phyloP scores from a whole-genome alignment of 2,113 vertebrate species.

The Thymallus thymallus region DNA sequence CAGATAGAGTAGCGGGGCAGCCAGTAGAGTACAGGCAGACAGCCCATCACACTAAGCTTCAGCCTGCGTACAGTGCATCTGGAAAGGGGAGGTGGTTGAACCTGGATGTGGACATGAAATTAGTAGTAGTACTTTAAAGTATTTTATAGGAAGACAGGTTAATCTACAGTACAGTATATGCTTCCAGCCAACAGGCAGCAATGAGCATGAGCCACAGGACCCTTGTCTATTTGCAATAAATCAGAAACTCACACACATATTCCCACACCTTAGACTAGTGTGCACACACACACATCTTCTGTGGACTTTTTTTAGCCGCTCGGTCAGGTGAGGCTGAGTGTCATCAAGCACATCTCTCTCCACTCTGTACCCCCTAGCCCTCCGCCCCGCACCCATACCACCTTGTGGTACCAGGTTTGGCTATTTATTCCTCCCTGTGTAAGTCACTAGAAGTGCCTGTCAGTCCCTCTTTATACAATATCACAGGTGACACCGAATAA shows the following conservation, averaged over 20 bases:
- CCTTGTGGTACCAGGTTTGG: not conserved
- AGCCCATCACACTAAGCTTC: slow-evolving; percentile 70
- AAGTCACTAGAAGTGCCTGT: not conserved
- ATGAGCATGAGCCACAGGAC: too few relatives aligned
- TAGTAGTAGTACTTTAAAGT: not conserved
- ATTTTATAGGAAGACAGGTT: too few relatives aligned
- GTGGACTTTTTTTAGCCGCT: slow-evolving; percentile 55
- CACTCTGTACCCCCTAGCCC: slow-evolving; percentile 51
- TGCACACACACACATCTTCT: not conserved
- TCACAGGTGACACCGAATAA: not conserved
- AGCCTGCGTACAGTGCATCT: slow-evolving; percentile 79
- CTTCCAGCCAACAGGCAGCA: too few relatives aligned
- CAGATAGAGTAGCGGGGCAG: slow-evolving; percentile 87
- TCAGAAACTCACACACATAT: not conserved
- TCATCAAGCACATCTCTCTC: slow-evolving; percentile 79
- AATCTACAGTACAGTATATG: too few relatives aligned
- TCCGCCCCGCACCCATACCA: slow-evolving; percentile 49
- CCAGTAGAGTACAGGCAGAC: slow-evolving; percentile 86
- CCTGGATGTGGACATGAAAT: too few relatives aligned
- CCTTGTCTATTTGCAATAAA: too few relatives aligned
- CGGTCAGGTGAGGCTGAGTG: slow-evolving; percentile 42
- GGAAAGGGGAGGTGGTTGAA: not conserved
- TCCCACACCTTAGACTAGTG: too few relatives aligned
- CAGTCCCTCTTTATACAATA: not conserved
- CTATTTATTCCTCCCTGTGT: not conserved